Percentiles rank a stretch among this genome's conserved stretches.
Conservation (phyloP, 2,797 vertebrate species). For the Chiloscyllium punctatum region DNA sequence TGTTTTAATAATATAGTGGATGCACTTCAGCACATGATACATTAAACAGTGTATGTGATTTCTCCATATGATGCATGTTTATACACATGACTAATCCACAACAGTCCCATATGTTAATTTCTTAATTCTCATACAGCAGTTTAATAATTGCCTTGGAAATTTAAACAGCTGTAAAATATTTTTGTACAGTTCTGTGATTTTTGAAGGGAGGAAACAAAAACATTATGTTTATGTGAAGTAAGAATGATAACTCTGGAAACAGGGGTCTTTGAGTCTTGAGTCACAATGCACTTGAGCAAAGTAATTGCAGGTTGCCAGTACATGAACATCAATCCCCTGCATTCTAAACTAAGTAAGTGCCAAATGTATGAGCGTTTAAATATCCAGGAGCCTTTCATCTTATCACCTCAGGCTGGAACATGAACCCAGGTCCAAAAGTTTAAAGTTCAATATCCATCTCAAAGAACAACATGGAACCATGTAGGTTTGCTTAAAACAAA, state of each 20-base stretch:
- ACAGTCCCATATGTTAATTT: background rate
- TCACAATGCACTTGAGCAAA: background rate
- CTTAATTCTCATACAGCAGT: background rate
- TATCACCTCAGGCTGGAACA: background rate
- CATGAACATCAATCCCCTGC: background rate
- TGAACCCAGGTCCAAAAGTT: background rate
- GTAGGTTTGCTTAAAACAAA: too few relatives aligned
- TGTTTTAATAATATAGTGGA: slow-evolving; percentile 25
- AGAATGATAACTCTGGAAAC: background rate
- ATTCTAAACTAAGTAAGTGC: background rate
- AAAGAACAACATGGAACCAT: background rate
- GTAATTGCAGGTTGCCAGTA: slow-evolving; percentile 5
- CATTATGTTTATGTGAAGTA: background rate
- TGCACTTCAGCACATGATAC: background rate
- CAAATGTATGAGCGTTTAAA: background rate
- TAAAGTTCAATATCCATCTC: background rate
- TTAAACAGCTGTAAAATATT: background rate
- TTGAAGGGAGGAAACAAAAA: background rate
- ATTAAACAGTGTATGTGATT: slow-evolving; percentile 14
- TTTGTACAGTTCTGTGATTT: background rate
- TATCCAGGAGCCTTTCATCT: background rate
- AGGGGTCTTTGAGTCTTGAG: background rate
- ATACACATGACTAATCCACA: background rate
- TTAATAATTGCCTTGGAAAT: background rate
- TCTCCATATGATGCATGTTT: background rate